Conservation (phyloP, 2,113 vertebrate species). For the Axis porcinus region DNA sequence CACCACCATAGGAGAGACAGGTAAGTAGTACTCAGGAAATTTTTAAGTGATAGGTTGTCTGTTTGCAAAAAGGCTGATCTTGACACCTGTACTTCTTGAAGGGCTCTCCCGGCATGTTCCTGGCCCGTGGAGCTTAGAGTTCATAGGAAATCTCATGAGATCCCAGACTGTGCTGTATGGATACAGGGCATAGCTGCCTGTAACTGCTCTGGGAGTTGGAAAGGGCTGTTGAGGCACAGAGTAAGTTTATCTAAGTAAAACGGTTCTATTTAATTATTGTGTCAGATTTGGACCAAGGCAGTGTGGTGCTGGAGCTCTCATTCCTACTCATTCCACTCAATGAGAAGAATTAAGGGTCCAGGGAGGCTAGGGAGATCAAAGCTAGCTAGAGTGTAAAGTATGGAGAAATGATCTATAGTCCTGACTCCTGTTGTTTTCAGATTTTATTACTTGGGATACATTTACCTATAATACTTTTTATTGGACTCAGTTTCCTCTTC, state of each 20-base stretch:
- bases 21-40: neutral
- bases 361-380: neutral
- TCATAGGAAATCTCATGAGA: neutral
- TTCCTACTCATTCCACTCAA: neutral
- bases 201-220: neutral
- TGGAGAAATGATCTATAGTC: neutral
- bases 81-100: neutral
- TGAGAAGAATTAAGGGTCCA: neutral
- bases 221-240: neutral
- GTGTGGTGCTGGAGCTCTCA: neutral
- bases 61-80: neutral
- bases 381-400: neutral
- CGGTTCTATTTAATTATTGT: neutral
- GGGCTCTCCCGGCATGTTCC: neutral
- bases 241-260: neutral
- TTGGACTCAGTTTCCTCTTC: neutral
- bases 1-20: neutral
- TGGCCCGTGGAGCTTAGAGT: neutral
- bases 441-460: neutral
- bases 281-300: neutral
- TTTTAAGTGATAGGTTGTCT: neutral
- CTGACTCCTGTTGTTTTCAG: neutral
- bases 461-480: neutral
- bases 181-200: neutral
- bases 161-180: neutral